Conservation (phyloP, 1,140 invertebrate species). For the Drosophila malerkotliana region DNA sequence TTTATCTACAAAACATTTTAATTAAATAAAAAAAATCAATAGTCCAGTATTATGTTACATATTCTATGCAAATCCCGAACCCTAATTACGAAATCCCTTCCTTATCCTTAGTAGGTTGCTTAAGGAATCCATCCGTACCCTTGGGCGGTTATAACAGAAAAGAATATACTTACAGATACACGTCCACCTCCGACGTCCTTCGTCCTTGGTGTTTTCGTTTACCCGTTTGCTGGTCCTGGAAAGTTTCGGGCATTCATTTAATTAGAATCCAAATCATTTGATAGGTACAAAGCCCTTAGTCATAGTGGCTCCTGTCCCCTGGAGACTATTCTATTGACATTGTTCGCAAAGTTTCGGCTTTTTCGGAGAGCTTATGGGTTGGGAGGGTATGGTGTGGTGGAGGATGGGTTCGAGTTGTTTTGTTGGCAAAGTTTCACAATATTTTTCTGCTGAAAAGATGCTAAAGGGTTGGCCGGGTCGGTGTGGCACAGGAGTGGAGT, state of each 20-base stretch:
- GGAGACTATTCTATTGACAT: conserved; percentile 51
- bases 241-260: conserved; percentile 50
- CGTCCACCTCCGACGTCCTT: neutral
- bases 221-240: neutral
- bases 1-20: neutral
- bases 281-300: conserved; percentile 52
- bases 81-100: conserved; percentile 36
- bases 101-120: conserved; percentile 20
- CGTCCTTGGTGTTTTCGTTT: neutral
- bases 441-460: conserved; percentile 55
- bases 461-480: conserved; percentile 38
- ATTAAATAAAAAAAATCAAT: neutral
- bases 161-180: conserved; percentile 7
- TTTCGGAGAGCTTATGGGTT: neutral
- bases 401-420: conserved; percentile 38
- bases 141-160: conserved; percentile 2
- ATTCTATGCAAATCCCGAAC: conserved; percentile 35
- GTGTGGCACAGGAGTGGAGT: neutral
- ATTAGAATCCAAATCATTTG: conserved; percentile 56
- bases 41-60: conserved; percentile 29
- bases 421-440: conserved; percentile 58
- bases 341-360: conserved; percentile 38
- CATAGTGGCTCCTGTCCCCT: conserved; percentile 46
- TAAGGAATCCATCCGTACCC: neutral
- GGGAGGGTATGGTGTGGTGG: no score